Evolutionary conservation across 2,797 vertebrate species (phyloP).

Genomic region (Caiman crocodilus): DNA sequence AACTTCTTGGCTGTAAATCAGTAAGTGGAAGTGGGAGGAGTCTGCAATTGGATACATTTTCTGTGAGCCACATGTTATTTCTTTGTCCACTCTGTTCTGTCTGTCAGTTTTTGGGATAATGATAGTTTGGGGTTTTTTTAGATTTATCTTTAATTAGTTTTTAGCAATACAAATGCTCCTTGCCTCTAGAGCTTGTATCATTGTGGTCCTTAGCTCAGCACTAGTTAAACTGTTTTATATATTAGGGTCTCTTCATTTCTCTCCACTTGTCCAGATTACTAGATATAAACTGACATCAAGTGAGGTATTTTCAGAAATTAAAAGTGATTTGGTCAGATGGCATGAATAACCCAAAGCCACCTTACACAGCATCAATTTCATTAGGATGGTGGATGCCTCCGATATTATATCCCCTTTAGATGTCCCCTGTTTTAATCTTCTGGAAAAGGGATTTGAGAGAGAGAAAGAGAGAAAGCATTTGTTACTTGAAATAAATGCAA

Average conservation of each 20-base stretch:
- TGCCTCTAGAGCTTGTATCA: background rate
- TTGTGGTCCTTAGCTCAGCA: background rate
- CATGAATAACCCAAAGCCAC: constrained; percentile 15
- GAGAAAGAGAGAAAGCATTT: constrained; percentile 10
- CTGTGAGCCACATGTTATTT: constrained; percentile 4
- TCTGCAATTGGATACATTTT: constrained; percentile 28
- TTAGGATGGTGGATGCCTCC: constrained; percentile 4
- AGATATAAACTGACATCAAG: background rate
- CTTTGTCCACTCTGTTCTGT: constrained; percentile 5
- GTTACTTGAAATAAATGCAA: constrained; percentile 14
- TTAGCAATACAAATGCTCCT: background rate
- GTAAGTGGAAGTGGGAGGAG: constrained; percentile 55
- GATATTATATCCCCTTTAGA: constrained; percentile 13
- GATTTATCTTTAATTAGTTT: background rate
- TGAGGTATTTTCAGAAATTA: constrained; percentile 30
- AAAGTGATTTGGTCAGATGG: constrained; percentile 25
- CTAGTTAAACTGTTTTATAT: background rate
- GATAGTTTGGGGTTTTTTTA: background rate
- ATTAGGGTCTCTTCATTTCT: background rate
- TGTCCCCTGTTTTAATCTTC: constrained; percentile 49
- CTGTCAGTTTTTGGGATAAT: constrained; percentile 6
- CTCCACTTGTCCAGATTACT: background rate
- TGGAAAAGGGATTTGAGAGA: constrained; percentile 41
- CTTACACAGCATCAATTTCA: constrained; percentile 30
- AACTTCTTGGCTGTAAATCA: constrained; percentile 54